Evolutionary conservation across 2,888 invertebrate genomes (phyloP), one percentile per base, ranked within the genome.

Genomic region (Crepidodera aurea): DNA sequence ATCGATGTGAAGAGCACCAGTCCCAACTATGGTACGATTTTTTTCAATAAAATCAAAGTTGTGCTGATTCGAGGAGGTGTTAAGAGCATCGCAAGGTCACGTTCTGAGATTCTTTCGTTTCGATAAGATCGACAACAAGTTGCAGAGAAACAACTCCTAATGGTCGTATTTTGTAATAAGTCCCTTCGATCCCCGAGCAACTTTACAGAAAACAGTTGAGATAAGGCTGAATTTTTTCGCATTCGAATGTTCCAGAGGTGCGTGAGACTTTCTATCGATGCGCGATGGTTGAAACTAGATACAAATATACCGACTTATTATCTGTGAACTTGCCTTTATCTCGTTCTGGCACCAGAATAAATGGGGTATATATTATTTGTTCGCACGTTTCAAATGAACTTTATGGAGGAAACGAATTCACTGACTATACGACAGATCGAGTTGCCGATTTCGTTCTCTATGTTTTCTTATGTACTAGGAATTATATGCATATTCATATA

Each of bases 121-220:
- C 70, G 80, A 80, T 80, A 79, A 78, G 75, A 79, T 79, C 79
- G 74, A 74, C 71, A 78, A 79, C 79, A 78, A 79, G 78, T 78
- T 77, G 78, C 76, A 68, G 75, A 75, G 74, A 76, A 77, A 74
- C 75, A 77, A 74, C 73, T 71, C 74, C 76, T 78, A 79, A 78
- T 78, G 78, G 76, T 76, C 78, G 77, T 77, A 78, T 76, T 75
- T 76, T 69, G 73, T 73, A 57, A 48, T 57, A 57, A 57, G 57
- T 75, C 75, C 74, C 58, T 72, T 70, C 68, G 71, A 71, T 74
- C 73, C 73, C 69, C 66, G 68, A 74, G 73, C 74, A 66, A 67
- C 73, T 71, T 69, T 69, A 69, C 74, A 72, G 75, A 76, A 76
- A 78, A 75, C 76, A 67, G 70, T 75, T 72, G 67, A 75, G 77